Conservation (phyloP, 2,888 invertebrate genomes). For the Xylocampa areola region DNA sequence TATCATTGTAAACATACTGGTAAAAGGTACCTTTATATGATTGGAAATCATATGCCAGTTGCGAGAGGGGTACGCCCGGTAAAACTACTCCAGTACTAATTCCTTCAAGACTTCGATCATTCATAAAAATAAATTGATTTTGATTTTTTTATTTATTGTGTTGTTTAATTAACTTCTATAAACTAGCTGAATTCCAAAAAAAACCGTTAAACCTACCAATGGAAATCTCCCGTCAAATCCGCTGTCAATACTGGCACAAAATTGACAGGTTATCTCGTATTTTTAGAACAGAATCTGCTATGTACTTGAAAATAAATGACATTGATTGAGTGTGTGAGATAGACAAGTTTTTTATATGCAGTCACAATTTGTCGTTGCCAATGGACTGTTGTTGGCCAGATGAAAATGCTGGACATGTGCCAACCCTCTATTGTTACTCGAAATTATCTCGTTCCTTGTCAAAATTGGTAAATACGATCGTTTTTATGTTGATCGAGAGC, state of each 20-base stretch:
- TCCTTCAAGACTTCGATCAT: too few relatives aligned
- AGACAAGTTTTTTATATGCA: slow-evolving; percentile 33
- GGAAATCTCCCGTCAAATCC: slow-evolving; percentile 17
- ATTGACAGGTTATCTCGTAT: slow-evolving; percentile 29
- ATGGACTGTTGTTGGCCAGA: slow-evolving; percentile 67
- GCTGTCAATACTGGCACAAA: slow-evolving; percentile 33
- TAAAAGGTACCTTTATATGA: too few relatives aligned
- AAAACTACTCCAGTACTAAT: too few relatives aligned
- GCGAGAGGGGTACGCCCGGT: too few relatives aligned
- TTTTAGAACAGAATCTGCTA: slow-evolving; percentile 24
- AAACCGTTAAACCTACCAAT: neutral
- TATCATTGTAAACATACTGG: too few relatives aligned
- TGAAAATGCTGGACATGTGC: slow-evolving; percentile 58
- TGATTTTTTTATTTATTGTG: too few relatives aligned
- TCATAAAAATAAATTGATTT: too few relatives aligned
- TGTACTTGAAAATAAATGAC: slow-evolving; percentile 49
- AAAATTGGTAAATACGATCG: slow-evolving; percentile 31
- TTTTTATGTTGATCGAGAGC: too few relatives aligned
- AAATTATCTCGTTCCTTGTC: slow-evolving; percentile 33
- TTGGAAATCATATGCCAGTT: too few relatives aligned
- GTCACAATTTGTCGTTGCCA: slow-evolving; percentile 59
- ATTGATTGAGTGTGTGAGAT: slow-evolving; percentile 51
- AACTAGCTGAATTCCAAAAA: too few relatives aligned
- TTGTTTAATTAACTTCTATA: too few relatives aligned
- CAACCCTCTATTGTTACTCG: slow-evolving; percentile 51